phyloP scores from a whole-genome alignment of 2,888 invertebrate genomes.

The Empis livida region DNA sequence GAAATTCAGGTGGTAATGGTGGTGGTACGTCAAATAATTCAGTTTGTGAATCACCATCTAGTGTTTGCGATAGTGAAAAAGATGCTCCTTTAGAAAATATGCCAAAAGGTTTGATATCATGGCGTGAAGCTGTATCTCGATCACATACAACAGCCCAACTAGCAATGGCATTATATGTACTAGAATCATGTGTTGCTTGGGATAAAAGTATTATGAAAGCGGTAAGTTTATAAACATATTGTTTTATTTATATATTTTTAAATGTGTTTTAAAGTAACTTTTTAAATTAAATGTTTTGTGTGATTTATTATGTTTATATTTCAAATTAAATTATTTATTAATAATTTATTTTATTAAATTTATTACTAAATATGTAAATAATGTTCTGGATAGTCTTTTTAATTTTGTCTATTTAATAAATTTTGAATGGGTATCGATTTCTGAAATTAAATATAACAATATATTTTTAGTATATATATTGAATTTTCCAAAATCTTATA shows the following conservation, averaged over 20 bases:
- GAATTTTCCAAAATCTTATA: too few relatives aligned
- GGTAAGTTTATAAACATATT: conserved; percentile 45
- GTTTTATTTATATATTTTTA: too few relatives aligned
- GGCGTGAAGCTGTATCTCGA: conserved; percentile 80
- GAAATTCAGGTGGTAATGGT: conserved; percentile 27
- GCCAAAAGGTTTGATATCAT: conserved; percentile 56
- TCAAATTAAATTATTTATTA: not conserved
- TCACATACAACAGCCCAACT: conserved; percentile 82
- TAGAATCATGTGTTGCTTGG: conserved; percentile 93
- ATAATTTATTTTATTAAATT: not conserved
- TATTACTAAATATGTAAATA: not conserved
- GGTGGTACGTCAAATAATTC: conserved; percentile 17
- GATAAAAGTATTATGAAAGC: conserved; percentile 99
- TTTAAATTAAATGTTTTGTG: too few relatives aligned
- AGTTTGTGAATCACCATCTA: conserved; percentile 29
- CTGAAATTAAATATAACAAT: too few relatives aligned
- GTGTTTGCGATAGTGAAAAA: conserved; percentile 33
- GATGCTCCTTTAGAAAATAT: conserved; percentile 33
- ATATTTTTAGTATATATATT: too few relatives aligned
- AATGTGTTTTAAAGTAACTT: too few relatives aligned
- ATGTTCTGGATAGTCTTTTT: too few relatives aligned
- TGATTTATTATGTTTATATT: too few relatives aligned
- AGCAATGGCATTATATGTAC: conserved; percentile 75
- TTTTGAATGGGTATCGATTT: too few relatives aligned
- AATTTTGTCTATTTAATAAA: too few relatives aligned